Evolutionary conservation across 53 echinoderm and acorn worm genomes (phyloP).

Genomic region (Apostichopus leukothele): DNA sequence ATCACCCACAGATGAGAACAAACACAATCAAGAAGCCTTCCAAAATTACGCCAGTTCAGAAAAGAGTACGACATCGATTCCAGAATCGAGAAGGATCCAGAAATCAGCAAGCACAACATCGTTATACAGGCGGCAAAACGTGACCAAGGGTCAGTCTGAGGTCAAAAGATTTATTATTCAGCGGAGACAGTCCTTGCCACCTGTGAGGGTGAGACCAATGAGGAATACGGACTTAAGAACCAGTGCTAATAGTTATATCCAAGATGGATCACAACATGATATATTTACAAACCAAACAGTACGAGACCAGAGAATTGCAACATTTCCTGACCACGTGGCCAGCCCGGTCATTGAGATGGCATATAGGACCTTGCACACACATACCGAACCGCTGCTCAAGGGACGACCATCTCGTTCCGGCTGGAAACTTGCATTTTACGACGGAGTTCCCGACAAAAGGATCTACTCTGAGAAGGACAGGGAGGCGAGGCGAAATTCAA

Average conservation of each 20-base stretch:
- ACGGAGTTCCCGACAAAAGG: conserved; percentile 31
- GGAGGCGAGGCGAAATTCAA: not conserved
- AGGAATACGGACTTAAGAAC: not conserved
- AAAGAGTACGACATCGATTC: not conserved
- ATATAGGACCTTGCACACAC: not conserved
- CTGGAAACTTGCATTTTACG: not conserved
- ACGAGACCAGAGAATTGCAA: not conserved
- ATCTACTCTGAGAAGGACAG: conserved; percentile 11
- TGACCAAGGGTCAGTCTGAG: not conserved
- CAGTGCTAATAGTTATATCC: not conserved
- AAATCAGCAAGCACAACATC: conserved; percentile 4
- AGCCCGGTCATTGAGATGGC: not conserved
- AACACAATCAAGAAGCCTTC: not conserved
- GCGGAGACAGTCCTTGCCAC: conserved; percentile 13
- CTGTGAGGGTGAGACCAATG: not conserved
- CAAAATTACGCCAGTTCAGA: not conserved
- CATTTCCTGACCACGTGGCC: not conserved
- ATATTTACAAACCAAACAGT: too few species aligned
- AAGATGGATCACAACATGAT: not conserved
- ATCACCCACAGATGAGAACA: not conserved
- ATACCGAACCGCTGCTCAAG: conserved; percentile 15
- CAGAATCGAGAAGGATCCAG: not conserved
- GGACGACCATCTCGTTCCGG: not conserved
- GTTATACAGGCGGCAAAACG: not conserved
- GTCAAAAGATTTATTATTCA: not conserved